Percentiles rank a stretch among this genome's conserved stretches.
phyloP scores from a whole-genome alignment of 1,140 invertebrate genomes.

The Hyles euphorbiae region DNA sequence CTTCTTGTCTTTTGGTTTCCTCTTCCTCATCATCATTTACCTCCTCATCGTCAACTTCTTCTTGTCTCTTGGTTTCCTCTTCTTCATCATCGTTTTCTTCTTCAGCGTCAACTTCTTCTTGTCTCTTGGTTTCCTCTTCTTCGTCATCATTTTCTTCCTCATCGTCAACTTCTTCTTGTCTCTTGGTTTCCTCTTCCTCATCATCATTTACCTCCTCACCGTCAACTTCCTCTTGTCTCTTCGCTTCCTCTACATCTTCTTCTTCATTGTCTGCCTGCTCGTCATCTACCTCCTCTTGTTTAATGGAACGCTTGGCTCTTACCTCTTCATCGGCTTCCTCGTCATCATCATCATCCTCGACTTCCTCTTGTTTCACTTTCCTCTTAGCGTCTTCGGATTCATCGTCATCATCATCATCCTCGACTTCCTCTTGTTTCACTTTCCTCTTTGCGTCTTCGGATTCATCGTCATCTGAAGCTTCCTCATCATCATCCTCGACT shows the following conservation, averaged over 20 bases:
- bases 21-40: constrained; percentile 13
- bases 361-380: constrained; percentile 14
- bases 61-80: constrained; percentile 8
- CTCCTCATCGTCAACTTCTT: constrained; percentile 18
- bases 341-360: constrained; percentile 11
- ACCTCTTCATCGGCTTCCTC: constrained; percentile 11
- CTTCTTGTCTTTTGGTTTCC: constrained; percentile 15
- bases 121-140: constrained; percentile 1
- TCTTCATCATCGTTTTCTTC: constrained; percentile 23
- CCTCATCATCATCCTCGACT: constrained; percentile 15
- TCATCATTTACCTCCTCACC: constrained; percentile 14
- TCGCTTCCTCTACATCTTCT: constrained; percentile 20
- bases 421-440: constrained; percentile 13
- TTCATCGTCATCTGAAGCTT: constrained; percentile 12
- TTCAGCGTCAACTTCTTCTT: constrained; percentile 19
- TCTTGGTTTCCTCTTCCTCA: not conserved
- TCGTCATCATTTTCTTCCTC: constrained; percentile 13
- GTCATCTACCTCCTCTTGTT: constrained; percentile 15
- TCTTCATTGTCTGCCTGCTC: constrained; percentile 13
- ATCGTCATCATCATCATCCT: constrained; percentile 16
- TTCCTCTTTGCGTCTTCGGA: constrained; percentile 8
- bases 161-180: constrained; percentile 17
- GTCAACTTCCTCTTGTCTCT: constrained; percentile 14
- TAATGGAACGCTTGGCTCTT: constrained; percentile 7
- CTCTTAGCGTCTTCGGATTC: constrained; percentile 4